Evolutionary conservation across 2,797 vertebrate species (phyloP).

Genomic region (Yasuhikotakia modesta): DNA sequence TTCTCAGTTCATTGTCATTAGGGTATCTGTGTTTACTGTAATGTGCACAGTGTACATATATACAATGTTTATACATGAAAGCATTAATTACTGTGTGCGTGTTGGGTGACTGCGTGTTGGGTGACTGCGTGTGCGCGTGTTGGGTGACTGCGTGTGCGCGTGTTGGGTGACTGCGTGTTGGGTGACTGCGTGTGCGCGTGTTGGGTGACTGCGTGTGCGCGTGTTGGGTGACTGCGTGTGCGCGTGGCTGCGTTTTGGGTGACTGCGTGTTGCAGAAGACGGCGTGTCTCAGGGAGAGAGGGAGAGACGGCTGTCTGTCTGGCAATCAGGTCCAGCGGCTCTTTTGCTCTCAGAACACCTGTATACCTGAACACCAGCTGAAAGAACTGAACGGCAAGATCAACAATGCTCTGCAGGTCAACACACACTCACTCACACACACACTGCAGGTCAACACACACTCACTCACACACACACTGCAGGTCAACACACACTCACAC

Average conservation of each 20-base stretch:
- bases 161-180: background rate
- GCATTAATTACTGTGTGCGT: too few species aligned
- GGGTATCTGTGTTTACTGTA: too few species aligned
- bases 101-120: too few species aligned
- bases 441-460: constrained; percentile 4
- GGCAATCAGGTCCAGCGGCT: constrained; percentile 98
- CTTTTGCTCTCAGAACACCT: constrained; percentile 94
- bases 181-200: background rate
- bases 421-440: background rate
- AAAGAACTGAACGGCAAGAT: constrained; percentile 96
- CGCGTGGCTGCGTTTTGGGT: too few species aligned
- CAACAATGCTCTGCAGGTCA: constrained; percentile 93
- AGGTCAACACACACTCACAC: constrained; percentile 4
- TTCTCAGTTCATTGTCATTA: too few species aligned
- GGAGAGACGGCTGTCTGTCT: constrained; percentile 89
- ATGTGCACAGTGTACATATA: too few species aligned
- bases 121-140: too few species aligned
- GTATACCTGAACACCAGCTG: constrained; percentile 95
- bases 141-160: too few species aligned
- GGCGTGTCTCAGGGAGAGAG: constrained; percentile 88
- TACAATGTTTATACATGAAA: too few species aligned
- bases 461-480: constrained; percentile 4
- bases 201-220: too few species aligned
- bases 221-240: too few species aligned
- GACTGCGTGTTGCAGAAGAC: constrained; percentile 80